Conservation (phyloP, 2,113 vertebrate genomes). For the Haemorhous mexicanus region DNA sequence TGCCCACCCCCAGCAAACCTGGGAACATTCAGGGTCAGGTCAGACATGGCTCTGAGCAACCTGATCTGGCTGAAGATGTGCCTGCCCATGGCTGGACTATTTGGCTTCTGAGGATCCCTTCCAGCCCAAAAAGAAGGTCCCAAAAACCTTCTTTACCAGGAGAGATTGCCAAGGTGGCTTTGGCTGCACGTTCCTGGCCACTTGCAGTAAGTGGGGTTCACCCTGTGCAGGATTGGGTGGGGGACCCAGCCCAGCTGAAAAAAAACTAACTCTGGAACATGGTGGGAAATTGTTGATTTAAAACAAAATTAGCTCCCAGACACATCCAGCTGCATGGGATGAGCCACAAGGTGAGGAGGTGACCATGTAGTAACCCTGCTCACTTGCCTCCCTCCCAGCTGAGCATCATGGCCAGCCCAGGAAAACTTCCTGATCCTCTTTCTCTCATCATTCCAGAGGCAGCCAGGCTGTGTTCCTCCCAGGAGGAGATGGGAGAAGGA, state of each 20-base stretch:
- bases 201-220: rapidly evolving
- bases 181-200: rapidly evolving
- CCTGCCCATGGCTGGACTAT: neutral
- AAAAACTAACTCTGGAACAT: rapidly evolving
- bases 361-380: rapidly evolving
- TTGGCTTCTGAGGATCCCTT: neutral
- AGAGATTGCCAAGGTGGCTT: rapidly evolving
- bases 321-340: rapidly evolving
- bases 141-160: neutral
- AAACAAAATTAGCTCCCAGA: neutral
- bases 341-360: neutral
- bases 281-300: neutral
- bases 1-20: neutral
- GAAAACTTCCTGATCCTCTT: neutral
- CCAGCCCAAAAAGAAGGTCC: too few relatives aligned
- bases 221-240: too few relatives aligned
- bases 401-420: too few relatives aligned
- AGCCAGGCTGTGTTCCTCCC: neutral
- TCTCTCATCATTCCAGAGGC: neutral
- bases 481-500: neutral
- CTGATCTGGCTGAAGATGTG: neutral
- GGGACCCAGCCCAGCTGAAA: neutral
- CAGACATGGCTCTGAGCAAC: neutral
- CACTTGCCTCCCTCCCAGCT: rapidly evolving
- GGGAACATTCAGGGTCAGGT: neutral